Evolutionary conservation across 2,113 vertebrate species (phyloP).

Genomic region (Hypanus sabinus): DNA sequence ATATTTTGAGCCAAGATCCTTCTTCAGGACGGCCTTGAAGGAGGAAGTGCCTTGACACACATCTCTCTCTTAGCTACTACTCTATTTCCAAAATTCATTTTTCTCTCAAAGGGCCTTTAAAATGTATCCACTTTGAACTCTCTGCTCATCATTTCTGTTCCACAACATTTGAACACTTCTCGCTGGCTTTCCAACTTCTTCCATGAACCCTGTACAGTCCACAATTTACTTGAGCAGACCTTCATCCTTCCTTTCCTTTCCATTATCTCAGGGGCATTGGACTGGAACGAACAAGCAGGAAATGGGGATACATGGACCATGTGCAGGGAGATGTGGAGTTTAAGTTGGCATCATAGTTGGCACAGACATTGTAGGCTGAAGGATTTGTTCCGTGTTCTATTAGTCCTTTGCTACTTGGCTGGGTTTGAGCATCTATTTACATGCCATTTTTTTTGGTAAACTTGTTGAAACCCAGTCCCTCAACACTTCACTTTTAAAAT

Average conservation of each 20-base stretch:
- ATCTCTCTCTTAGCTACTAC: neutral
- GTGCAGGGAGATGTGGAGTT: too few species aligned
- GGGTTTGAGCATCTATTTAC: neutral
- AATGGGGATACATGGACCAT: too few species aligned
- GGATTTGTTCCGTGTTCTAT: too few species aligned
- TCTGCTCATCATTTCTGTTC: neutral
- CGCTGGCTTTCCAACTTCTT: neutral
- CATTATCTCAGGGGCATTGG: too few species aligned
- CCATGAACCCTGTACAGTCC: too few species aligned
- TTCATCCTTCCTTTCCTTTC: neutral
- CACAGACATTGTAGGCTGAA: too few species aligned
- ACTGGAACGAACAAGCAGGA: too few species aligned
- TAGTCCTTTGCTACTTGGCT: neutral
- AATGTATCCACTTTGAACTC: neutral
- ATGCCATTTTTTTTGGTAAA: neutral
- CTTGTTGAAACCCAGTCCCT: neutral
- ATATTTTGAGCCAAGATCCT: too few species aligned
- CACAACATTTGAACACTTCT: neutral
- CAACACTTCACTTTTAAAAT: neutral
- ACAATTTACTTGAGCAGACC: too few species aligned
- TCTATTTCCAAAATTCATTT: neutral
- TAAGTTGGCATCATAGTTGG: too few species aligned
- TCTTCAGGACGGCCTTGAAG: too few species aligned
- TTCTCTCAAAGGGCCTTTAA: neutral
- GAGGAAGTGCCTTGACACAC: too few species aligned